phyloP scores from a whole-genome alignment of 30 jellyfish, hydroid and myxozoan genomes.

The Nemopilema nomurai region DNA sequence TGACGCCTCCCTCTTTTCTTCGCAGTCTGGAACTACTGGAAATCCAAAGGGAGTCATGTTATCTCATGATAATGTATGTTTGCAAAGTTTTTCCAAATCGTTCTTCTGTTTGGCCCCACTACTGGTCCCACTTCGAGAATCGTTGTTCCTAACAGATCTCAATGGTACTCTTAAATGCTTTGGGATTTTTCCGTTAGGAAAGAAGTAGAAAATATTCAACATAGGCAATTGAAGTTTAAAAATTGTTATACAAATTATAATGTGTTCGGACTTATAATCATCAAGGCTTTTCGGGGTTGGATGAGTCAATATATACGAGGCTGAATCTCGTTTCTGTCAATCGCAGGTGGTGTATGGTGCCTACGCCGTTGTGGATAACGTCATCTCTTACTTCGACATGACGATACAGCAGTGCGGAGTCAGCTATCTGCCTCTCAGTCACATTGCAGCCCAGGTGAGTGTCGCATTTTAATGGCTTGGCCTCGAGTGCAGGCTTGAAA shows the following conservation, averaged over 20 bases:
- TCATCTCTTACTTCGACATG: constrained; percentile 3
- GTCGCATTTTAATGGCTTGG: neutral
- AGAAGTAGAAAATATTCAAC: too few relatives aligned
- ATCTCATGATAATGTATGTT: constrained; percentile 96
- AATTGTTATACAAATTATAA: too few relatives aligned
- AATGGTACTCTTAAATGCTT: too few relatives aligned
- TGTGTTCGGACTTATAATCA: too few relatives aligned
- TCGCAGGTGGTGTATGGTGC: constrained; percentile 53
- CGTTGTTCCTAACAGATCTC: too few relatives aligned
- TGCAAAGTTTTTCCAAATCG: too few relatives aligned
- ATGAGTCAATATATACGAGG: too few relatives aligned
- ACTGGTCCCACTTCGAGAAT: too few relatives aligned
- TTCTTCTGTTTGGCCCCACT: too few relatives aligned
- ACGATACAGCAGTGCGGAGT: constrained; percentile 15
- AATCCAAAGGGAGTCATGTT: constrained; percentile 98
- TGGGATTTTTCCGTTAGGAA: too few relatives aligned
- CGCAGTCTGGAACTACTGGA: constrained; percentile 98
- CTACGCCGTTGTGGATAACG: neutral
- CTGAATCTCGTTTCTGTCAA: neutral
- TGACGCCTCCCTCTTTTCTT: neutral
- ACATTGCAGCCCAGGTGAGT: constrained; percentile 94
- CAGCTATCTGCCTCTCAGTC: constrained; percentile 95
- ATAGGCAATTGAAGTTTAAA: too few relatives aligned
- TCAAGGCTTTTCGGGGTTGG: too few relatives aligned
- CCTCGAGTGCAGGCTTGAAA: neutral